Base-by-base conservation (phyloP, 2,113 vertebrate genomes). In the Rafetus swinhoei region DNA sequence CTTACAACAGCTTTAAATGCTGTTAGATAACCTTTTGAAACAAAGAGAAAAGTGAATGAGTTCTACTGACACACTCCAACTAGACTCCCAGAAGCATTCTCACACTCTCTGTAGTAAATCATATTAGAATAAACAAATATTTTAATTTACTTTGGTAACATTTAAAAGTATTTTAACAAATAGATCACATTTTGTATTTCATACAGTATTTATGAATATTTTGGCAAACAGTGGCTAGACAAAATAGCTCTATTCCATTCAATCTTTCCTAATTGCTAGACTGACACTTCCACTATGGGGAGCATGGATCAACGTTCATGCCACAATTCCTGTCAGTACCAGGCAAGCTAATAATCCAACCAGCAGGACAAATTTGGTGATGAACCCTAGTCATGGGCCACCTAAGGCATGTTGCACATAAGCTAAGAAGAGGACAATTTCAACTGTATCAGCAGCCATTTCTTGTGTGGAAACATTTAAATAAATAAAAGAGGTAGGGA, bases 211-310 rank as follows among this genome's bases (percentile, higher is more conserved):
- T 77, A 84, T 18, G 18, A 89, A 5, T 55, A 81, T 50, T 53
- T 84, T 85, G 59, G 39, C 74, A 90, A 93, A 54, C 14, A 90
- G 5, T 16, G 29, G 59, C 55, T 84, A 72, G 84, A 84, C 87
- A 93, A 92, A 94, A 93, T 55, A 89, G 72, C 9, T 3, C 54
- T 74, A 27, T 93, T 88, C 90, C 87, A 82, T 39, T 55, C 72
- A 86, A 9, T 52, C 39, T 90, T 94, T 55, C 5, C n/a, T 84
- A 32, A 14, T 81, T 88, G 88, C 82, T 90, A 85, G 86, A 54
- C 56, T 84, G 56, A 50, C 55, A 87, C 79, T 90, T 88, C 74
- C 21, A 32, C 3, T 62, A 9, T 62, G 59, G 25, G 59, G 25
- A 11, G 59, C 59, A 27, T 60, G 11, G 25, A 27, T 27, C 59